phyloP scores from a whole-genome alignment of 2,113 vertebrate species.

The Struthidea cinerea region DNA sequence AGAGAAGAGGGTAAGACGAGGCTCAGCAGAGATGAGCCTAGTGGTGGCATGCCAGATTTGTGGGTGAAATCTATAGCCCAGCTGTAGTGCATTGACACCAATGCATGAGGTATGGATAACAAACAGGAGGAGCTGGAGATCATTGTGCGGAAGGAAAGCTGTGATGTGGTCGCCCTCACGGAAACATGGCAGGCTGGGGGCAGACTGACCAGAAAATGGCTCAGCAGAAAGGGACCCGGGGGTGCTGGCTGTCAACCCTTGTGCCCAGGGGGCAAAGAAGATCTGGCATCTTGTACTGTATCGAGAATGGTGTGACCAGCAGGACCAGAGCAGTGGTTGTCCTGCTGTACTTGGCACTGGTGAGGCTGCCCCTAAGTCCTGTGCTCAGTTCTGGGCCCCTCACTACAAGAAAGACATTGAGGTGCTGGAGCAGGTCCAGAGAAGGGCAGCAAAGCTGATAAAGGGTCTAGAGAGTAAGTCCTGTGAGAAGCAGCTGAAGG shows the following conservation, averaged over 20 bases:
- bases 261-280: background rate
- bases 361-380: background rate
- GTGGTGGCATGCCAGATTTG: background rate
- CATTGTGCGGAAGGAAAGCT: background rate
- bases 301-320: background rate
- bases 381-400: background rate
- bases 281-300: background rate
- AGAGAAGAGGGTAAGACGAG: background rate
- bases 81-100: background rate
- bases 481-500: background rate
- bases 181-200: background rate
- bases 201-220: background rate
- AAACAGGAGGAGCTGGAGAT: background rate
- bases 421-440: background rate
- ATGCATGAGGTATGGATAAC: background rate
- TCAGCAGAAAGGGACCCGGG: background rate
- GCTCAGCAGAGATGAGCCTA: background rate
- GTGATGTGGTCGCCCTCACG: background rate
- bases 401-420: background rate
- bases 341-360: accelerated
- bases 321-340: background rate
- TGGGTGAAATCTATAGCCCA: background rate
- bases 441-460: background rate
- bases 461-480: background rate
- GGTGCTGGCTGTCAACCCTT: too few species aligned